Conservation (phyloP, 2,113 vertebrate genomes). For the Pelecanus crispus region DNA sequence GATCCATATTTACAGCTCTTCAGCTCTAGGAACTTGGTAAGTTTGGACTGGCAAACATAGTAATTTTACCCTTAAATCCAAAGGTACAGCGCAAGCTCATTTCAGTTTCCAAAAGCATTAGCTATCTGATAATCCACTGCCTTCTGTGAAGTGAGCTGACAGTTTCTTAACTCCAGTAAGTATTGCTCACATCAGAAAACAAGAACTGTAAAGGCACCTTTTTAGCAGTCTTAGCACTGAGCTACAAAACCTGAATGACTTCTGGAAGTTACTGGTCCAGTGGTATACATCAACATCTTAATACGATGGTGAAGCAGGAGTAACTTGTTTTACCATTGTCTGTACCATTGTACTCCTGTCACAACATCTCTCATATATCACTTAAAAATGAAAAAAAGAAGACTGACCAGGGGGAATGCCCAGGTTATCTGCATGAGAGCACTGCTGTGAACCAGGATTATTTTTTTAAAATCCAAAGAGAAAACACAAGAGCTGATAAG, state of each 20-base stretch:
- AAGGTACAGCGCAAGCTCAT: neutral
- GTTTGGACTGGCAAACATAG: neutral
- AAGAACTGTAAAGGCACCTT: neutral
- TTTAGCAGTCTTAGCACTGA: neutral
- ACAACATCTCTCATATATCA: neutral
- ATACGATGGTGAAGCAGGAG: neutral
- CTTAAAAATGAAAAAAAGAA: neutral
- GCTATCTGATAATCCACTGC: neutral
- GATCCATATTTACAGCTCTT: slow-evolving; percentile 65
- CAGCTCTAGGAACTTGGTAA: neutral
- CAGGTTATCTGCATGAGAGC: neutral
- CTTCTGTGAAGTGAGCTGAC: neutral
- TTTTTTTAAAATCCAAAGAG: neutral
- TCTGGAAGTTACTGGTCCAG: neutral
- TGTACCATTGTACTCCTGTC: neutral
- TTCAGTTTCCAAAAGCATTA: neutral
- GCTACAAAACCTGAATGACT: neutral
- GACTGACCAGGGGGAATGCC: neutral
- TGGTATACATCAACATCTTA: neutral
- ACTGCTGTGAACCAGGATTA: neutral
- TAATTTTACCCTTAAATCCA: neutral
- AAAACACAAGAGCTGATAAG: neutral
- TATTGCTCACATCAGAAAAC: neutral
- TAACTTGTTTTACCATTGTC: neutral
- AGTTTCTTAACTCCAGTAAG: neutral